These are phyloP conservation scores for Steinernema carpocapsae DNA, from an alignment of 2,888 invertebrate genomes.

Conservation along the genomic window DNA sequence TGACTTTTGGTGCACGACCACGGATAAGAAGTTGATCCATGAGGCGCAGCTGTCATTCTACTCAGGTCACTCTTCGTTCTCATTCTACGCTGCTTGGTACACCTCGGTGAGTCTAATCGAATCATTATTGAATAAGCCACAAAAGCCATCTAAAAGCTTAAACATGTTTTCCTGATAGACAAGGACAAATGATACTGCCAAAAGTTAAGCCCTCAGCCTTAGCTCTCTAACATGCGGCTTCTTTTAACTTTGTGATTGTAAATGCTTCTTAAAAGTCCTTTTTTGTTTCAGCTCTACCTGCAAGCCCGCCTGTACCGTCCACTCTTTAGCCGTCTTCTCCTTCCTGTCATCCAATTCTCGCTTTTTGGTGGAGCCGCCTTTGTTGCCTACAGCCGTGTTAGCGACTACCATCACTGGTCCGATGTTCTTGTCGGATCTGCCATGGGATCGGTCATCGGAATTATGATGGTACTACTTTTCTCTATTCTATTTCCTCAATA, in stretches of 20 bases:
- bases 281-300: conserved; percentile 78
- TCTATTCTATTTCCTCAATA: not conserved
- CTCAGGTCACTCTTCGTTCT: conserved; percentile 68
- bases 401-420: conserved; percentile 84
- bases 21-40: conserved; percentile 59
- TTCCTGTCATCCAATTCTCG: conserved; percentile 83
- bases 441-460: conserved; percentile 71
- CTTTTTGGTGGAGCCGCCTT: conserved; percentile 53
- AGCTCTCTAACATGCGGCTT: too few relatives aligned
- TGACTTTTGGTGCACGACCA: conserved; percentile 57
- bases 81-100: conserved; percentile 68
- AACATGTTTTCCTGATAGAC: too few relatives aligned
- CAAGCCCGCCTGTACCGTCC: conserved; percentile 83
- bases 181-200: too few relatives aligned
- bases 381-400: conserved; percentile 58
- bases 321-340: conserved; percentile 79
- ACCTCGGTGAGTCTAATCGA: conserved; percentile 58
- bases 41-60: conserved; percentile 68
- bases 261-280: too few relatives aligned
- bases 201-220: too few relatives aligned
- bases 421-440: conserved; percentile 84
- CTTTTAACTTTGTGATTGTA: too few relatives aligned
- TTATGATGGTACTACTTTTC: conserved; percentile 53
- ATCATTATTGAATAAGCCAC: not conserved
- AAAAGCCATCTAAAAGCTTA: too few relatives aligned